phyloP scores from a whole-genome alignment of 2,797 vertebrate genomes.

The Sus cebifrons region DNA sequence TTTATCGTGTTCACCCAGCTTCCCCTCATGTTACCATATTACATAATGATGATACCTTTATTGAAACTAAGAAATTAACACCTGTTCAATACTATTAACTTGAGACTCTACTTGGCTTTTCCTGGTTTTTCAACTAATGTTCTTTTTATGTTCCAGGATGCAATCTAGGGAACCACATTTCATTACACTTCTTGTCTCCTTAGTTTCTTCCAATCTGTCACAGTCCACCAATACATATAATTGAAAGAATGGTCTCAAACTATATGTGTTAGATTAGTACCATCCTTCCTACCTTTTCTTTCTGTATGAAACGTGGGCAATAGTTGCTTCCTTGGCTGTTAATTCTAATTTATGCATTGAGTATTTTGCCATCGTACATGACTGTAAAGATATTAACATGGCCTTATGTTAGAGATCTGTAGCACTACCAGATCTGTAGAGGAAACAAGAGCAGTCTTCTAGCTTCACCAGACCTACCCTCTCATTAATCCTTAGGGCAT shows the following conservation, averaged over 20 bases:
- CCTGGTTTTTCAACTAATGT: neutral
- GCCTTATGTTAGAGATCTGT: neutral
- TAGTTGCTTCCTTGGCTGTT: neutral
- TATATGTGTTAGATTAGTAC: neutral
- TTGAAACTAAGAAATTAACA: neutral
- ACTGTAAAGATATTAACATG: neutral
- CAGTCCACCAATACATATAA: neutral
- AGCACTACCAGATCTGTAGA: neutral
- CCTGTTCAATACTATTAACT: neutral
- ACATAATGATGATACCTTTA: neutral
- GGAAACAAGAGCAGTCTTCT: neutral
- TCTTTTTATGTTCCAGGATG: neutral
- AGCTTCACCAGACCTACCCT: neutral
- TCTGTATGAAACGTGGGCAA: neutral
- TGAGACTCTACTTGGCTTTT: conserved; percentile 30
- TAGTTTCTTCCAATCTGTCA: neutral
- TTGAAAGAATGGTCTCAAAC: neutral
- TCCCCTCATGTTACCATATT: neutral
- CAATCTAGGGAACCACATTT: neutral
- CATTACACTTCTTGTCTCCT: neutral
- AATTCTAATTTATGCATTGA: neutral
- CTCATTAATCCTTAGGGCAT: neutral
- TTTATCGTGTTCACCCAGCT: conserved; percentile 32
- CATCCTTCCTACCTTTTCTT: neutral
- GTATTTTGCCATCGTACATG: neutral